Evolutionary conservation across 2,888 invertebrate species (phyloP).

Genomic region (Litoditis marina): DNA sequence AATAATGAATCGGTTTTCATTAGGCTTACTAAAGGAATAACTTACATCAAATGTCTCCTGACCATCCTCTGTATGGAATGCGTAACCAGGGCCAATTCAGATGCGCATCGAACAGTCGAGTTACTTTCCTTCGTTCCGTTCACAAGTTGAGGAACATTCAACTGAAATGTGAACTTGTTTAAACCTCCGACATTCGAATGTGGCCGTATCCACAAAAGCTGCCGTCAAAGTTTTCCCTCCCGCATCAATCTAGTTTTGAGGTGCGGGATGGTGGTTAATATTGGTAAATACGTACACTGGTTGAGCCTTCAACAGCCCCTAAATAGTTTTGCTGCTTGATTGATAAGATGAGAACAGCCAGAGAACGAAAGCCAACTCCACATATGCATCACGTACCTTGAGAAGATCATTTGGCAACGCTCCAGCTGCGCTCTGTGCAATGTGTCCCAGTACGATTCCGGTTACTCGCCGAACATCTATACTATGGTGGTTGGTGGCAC

Average conservation of each 20-base stretch:
- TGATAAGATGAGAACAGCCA: too few relatives aligned
- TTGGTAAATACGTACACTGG: too few relatives aligned
- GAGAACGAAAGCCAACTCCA: too few relatives aligned
- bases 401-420: slow-evolving; percentile 29
- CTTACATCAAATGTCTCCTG: slow-evolving; percentile 47
- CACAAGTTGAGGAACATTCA: slow-evolving; percentile 83
- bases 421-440: slow-evolving; percentile 12
- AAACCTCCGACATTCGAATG: too few relatives aligned
- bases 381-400: slow-evolving; percentile 23
- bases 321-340: too few relatives aligned
- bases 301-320: too few relatives aligned
- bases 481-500: slow-evolving; percentile 78
- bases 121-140: slow-evolving; percentile 98
- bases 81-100: slow-evolving; percentile 86
- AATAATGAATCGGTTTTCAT: too few relatives aligned
- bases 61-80: slow-evolving; percentile 77
- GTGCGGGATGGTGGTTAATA: too few relatives aligned
- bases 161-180: slow-evolving; percentile 41
- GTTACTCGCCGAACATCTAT: slow-evolving; percentile 68
- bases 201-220: too few relatives aligned
- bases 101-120: slow-evolving; percentile 86
- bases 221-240: too few relatives aligned
- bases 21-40: neutral
- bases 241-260: too few relatives aligned
- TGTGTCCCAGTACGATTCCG: slow-evolving; percentile 32